A percentile compares a stretch with the other conserved stretches of the same genome.
phyloP scores from a whole-genome alignment of 2,888 invertebrate genomes.

The Poecilobothrus nobilitatus region DNA sequence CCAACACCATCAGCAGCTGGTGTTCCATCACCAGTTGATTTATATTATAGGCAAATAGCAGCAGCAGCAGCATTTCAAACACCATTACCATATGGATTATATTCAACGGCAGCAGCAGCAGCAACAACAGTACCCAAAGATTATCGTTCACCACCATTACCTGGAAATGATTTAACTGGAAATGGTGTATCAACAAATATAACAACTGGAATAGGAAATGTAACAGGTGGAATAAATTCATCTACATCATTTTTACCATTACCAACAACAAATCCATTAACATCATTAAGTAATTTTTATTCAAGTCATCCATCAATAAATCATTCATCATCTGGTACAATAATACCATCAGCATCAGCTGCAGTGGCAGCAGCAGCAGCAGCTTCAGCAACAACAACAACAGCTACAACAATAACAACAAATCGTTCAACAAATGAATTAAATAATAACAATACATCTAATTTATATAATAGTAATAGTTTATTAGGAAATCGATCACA shows the following conservation, averaged over 20 bases:
- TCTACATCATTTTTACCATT: conserved; percentile 42
- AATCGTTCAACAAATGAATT: conserved; percentile 21
- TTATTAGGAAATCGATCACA: conserved; percentile 14
- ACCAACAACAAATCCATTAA: conserved; percentile 57
- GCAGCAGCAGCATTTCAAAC: conserved; percentile 75
- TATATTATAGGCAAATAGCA: conserved; percentile 75
- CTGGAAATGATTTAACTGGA: not conserved
- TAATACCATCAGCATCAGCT: not conserved
- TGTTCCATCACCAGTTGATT: conserved; percentile 59
- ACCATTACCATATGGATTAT: conserved; percentile 65
- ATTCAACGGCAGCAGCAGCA: conserved; percentile 43
- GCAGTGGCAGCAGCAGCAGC: not conserved
- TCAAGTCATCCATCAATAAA: conserved; percentile 37
- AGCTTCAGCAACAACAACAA: not conserved
- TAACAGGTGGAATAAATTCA: conserved; percentile 33
- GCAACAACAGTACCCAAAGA: conserved; percentile 28
- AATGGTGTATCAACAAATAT: not conserved
- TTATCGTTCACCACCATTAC: not conserved
- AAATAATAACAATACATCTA: conserved; percentile 7
- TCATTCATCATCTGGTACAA: conserved; percentile 13
- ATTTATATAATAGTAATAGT: conserved; percentile 1
- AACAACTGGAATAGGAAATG: too few species aligned
- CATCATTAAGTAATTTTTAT: conserved; percentile 50
- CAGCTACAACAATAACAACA: not conserved
- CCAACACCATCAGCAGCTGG: conserved; percentile 54